Conservation (phyloP, 2,113 vertebrate species). For the Ptychochromis oligacanthus region DNA sequence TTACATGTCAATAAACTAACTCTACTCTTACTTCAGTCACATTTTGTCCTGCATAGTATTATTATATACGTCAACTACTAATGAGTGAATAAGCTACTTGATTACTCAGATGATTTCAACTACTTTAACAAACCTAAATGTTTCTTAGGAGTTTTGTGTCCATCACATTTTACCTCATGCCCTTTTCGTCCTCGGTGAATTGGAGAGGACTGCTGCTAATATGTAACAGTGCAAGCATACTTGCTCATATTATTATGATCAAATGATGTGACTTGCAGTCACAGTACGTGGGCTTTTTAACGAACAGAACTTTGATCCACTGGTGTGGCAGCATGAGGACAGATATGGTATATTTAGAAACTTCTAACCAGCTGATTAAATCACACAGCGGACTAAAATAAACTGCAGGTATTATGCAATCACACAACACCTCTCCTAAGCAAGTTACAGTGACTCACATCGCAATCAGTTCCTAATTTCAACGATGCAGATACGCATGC, state of each 20-base stretch:
- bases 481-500: background rate
- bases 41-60: background rate
- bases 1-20: background rate
- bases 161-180: background rate
- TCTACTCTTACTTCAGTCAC: background rate
- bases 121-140: background rate
- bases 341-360: slow-evolving; percentile 49
- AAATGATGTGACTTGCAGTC: background rate
- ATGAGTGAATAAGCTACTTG: background rate
- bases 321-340: slow-evolving; percentile 5
- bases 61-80: background rate
- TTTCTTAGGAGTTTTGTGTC: background rate
- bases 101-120: background rate
- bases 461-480: background rate
- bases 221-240: background rate
- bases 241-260: background rate
- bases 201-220: background rate
- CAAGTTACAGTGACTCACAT: background rate
- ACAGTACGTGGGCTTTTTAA: background rate
- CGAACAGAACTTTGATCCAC: slow-evolving; percentile 9
- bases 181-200: background rate
- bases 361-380: slow-evolving; percentile 40
- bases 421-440: background rate
- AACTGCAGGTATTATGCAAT: slow-evolving; percentile 49
- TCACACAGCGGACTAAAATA: slow-evolving; percentile 33